Percentiles rank a stretch among this genome's conserved stretches.
phyloP scores from a whole-genome alignment of 92 coral and sea anemone species.

The Hydrozoanthus gracilis region DNA sequence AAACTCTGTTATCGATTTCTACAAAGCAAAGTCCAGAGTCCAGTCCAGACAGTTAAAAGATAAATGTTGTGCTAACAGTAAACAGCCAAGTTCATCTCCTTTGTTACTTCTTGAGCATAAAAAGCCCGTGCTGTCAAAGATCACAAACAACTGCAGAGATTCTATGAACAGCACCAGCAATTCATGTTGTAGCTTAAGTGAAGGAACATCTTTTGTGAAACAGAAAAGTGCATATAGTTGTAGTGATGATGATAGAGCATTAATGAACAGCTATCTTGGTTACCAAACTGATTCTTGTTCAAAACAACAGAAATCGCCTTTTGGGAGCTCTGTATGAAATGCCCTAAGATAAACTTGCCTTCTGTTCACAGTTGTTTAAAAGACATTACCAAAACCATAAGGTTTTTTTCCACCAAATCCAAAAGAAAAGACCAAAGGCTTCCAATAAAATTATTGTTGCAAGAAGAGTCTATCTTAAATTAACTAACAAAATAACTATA shows the following conservation, averaged over 20 bases:
- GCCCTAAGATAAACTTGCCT: neutral
- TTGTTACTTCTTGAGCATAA: neutral
- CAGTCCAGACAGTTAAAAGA: neutral
- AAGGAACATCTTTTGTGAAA: neutral
- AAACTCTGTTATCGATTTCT: neutral
- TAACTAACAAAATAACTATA: too few species aligned
- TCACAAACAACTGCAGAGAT: neutral
- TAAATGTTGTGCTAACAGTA: neutral
- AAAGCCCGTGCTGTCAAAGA: neutral
- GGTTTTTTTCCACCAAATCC: too few species aligned
- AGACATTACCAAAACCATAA: too few species aligned
- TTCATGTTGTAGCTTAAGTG: too few species aligned
- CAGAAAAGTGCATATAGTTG: neutral
- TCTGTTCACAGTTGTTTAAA: too few species aligned
- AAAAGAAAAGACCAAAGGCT: too few species aligned
- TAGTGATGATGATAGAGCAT: neutral
- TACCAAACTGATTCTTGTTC: neutral
- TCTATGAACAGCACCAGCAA: neutral
- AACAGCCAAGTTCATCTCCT: conserved; percentile 15
- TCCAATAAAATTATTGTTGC: too few species aligned
- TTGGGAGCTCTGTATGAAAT: conserved; percentile 1
- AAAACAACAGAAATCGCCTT: neutral
- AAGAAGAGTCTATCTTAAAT: too few species aligned
- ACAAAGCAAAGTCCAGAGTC: conserved; percentile 9
- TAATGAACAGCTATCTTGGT: neutral